phyloP scores from a whole-genome alignment of 2,797 vertebrate species.

The Acanthiza pusilla region DNA sequence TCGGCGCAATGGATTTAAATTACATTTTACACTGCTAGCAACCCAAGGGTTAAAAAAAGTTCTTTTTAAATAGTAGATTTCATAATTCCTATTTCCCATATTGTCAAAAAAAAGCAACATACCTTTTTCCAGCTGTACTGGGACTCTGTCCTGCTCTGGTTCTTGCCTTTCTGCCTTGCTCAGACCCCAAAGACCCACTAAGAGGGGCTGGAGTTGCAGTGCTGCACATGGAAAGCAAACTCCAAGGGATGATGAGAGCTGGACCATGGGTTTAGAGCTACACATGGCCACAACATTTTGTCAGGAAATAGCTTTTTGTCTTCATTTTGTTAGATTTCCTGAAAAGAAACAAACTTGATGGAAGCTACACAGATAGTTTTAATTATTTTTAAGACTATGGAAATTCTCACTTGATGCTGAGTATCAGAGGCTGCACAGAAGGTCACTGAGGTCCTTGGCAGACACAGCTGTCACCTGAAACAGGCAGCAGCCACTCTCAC shows the following conservation, averaged over 20 bases:
- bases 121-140: slow-evolving; percentile 32
- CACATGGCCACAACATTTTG: neutral
- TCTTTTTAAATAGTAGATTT: slow-evolving; percentile 43
- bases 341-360: neutral
- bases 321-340: neutral
- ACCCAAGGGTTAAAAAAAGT: slow-evolving; percentile 40
- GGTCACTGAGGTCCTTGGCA: neutral
- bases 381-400: neutral
- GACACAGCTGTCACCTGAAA: neutral
- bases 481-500: neutral
- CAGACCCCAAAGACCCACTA: neutral
- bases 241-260: neutral
- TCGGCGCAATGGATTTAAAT: slow-evolving; percentile 49
- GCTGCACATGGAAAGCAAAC: neutral
- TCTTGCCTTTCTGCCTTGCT: slow-evolving; percentile 18
- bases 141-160: slow-evolving; percentile 8
- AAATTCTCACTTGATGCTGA: neutral
- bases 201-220: neutral
- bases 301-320: neutral
- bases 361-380: neutral
- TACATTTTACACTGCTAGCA: slow-evolving; percentile 53
- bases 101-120: slow-evolving; percentile 6
- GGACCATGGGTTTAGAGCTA: neutral
- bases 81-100: slow-evolving; percentile 22
- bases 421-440: neutral